Base-by-base conservation (phyloP, 2,888 invertebrate species). In the Platerodrilus igneus region DNA sequence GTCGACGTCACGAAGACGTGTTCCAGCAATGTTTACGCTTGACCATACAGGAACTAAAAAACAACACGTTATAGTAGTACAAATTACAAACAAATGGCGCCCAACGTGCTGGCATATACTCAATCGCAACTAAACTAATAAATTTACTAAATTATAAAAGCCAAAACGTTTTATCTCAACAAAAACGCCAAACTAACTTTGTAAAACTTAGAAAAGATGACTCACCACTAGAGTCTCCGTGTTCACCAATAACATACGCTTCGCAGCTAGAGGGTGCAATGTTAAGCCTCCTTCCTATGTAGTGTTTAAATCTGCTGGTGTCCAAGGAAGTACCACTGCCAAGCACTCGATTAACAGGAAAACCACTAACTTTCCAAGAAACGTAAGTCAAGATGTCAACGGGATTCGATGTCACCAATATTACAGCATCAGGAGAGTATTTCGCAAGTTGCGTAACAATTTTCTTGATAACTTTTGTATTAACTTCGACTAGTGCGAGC, bases 281-380 rank as follows among this genome's bases (percentile, higher is more conserved):
- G 42, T 80, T 78, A 36, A 94, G 72, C 54, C 77, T 81, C 64
- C 92, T 84, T 0, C 90, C 87, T 54, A 94, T 74, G 40, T 92
- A 71, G 69, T 89, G 92, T 18, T 92, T 79, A 72, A 95, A 92
- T 46, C 94, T 74, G 0, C 91, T 88, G 0, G 93, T 90, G 69
- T 94, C 94, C 56, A 95, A 74, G 70, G 93, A 93, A 23, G 93
- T 93, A 4, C 94, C 94, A 27, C 90, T 89, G 6, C 94, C 94
- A 62, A 95, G 83, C 29, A 94, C 86, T 18, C 85, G 48, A 62
- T 90, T 78, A 64, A 82, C 81, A 6, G 94, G 91, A 52, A 94
- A 72, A 4, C 92, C 91, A 49, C 91, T 91, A 37, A 94, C 64
- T 69, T 89, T 92, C 93, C 93, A 94, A n/a, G 93, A 83, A 8